Percentiles rank a stretch among this genome's conserved stretches.
These are phyloP conservation scores for Leucopsar rothschildi DNA, from an alignment of 2,113 vertebrate genomes.

Conservation along the genomic window DNA sequence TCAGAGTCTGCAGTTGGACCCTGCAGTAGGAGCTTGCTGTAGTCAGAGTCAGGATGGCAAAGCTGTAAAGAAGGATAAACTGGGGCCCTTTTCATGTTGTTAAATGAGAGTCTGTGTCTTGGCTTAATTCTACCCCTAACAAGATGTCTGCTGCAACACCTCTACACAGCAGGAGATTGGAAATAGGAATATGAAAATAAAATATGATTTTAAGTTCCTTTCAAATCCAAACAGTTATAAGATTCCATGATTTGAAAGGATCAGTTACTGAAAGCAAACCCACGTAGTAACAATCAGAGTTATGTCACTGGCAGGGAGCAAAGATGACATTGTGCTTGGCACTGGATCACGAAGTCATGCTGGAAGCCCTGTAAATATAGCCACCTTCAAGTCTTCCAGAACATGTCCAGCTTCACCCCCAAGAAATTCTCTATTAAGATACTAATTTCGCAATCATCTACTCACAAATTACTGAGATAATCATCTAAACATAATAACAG, in stretches of 20 bases:
- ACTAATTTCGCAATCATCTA: background rate
- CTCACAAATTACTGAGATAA: background rate
- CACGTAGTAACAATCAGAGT: background rate
- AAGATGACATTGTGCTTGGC: background rate
- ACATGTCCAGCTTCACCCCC: background rate
- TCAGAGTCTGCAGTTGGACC: too few species aligned
- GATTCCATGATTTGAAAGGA: background rate
- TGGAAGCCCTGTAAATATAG: background rate
- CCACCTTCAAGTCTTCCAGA: background rate
- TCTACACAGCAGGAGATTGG: rapidly evolving
- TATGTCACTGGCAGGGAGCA: background rate
- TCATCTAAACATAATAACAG: background rate
- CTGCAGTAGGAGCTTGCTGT: too few species aligned
- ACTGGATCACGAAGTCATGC: background rate
- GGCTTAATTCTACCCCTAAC: too few species aligned
- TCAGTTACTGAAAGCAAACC: background rate
- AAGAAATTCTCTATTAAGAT: background rate
- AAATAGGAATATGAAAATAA: background rate
- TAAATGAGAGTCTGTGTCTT: too few species aligned
- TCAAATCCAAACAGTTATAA: background rate
- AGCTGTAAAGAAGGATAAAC: too few species aligned
- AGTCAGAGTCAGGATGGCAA: too few species aligned
- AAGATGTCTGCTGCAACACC: too few species aligned
- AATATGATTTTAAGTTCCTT: background rate
- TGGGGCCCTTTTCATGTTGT: too few species aligned